Evolutionary conservation across 2,888 invertebrate species (phyloP), one percentile per base, ranked within the genome.

Genomic region (Morinoia aosen): DNA sequence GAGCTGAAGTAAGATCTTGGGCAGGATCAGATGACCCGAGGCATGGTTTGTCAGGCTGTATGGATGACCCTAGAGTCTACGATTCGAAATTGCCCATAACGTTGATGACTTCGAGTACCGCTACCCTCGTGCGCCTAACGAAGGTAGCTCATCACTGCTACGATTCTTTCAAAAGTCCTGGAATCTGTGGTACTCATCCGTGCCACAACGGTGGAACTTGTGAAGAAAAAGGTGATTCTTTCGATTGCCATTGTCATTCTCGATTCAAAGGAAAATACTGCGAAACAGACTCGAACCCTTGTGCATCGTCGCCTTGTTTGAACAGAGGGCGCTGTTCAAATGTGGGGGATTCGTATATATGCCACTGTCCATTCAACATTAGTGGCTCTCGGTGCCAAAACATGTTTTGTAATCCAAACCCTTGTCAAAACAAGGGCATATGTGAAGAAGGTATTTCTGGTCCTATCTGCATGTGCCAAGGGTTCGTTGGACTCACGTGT

Each of bases 381-480:
- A 97, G 97, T 91, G 97, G 97, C 8, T 98, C 98, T 97, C 98
- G 98, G 19, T 99, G 99, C 97, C 98, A 98, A 97, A 98, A 98
- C 97, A 98, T 98, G 97, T 98, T 98, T 97, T 98, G 98, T 97
- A 97, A 98, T 33, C 98, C 98, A 0, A 98, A 98, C 97, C 98
- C 98, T 3, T 99, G 99, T 97, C 98, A 98, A 97, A 98, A 99
- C 97, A 98, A 98, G n/a, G 99, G 99, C 12, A 98, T 98, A 19
- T 99, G 99, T 97, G 98, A 99, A 97, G 99, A 99, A 97, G 99
- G 98, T 95, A 98, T 98, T 97, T 98, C 98, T 96, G 98, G 98
- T 0, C 98, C 98, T 5, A 98, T 98, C 96, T 99, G 99, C 97
- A 98, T 98, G 97, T 99, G 99, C 97, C 98, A 98, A 96, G 98